phyloP scores from a whole-genome alignment of 35 echinoderm and acorn worm genomes.

The Lytechinus variegatus region DNA sequence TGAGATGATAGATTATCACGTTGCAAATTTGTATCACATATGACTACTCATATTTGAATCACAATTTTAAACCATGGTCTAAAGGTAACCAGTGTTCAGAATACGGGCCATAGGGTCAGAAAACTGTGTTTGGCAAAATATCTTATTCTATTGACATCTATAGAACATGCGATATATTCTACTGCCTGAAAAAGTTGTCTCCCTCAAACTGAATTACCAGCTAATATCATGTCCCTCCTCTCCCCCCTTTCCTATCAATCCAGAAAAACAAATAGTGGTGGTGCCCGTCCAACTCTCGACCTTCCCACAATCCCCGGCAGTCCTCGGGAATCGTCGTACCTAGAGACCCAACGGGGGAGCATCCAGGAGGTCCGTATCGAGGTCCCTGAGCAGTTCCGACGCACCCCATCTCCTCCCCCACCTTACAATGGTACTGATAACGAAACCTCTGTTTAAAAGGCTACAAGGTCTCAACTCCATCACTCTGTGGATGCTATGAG shows the following conservation, averaged over 20 bases:
- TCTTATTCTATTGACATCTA: no score
- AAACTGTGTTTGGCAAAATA: no score
- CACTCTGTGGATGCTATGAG: not conserved
- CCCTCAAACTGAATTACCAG: no score
- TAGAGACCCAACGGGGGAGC: conserved; percentile 4
- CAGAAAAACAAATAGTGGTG: not conserved
- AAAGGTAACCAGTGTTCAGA: no score
- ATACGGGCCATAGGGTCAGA: no score
- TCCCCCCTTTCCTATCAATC: not conserved
- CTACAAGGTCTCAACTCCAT: not conserved
- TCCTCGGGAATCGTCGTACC: conserved; percentile 26
- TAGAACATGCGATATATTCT: no score
- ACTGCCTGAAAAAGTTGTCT: no score
- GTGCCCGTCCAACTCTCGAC: not conserved
- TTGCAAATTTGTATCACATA: no score
- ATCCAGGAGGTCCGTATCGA: conserved; percentile 42
- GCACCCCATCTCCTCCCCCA: not conserved
- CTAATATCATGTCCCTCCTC: no score
- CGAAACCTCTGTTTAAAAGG: conserved; percentile 21
- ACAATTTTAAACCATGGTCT: no score
- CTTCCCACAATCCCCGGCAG: conserved; percentile 48
- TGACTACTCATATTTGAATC: no score
- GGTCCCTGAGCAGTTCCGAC: conserved; percentile 39
- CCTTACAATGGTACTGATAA: not conserved
- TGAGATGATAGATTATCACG: no score